These are phyloP conservation scores for Syrista parreyssii DNA, from an alignment of 2,888 invertebrate genomes.

Conservation along the genomic window DNA sequence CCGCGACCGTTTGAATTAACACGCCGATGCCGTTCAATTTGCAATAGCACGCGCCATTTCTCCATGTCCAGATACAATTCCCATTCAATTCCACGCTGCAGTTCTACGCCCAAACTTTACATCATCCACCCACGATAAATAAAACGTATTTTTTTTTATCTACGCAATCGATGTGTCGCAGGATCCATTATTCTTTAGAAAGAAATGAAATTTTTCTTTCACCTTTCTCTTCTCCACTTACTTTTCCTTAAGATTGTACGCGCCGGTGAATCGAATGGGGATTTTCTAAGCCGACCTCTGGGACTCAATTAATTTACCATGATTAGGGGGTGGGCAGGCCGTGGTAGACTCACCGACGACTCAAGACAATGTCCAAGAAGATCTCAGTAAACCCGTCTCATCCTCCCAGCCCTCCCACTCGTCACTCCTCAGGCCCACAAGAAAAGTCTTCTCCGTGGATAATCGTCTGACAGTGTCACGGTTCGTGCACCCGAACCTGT, in stretches of 20 bases:
- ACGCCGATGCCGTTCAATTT: neutral
- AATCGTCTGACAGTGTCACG: conserved; percentile 38
- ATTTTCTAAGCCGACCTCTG: conserved; percentile 3
- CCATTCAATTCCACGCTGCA: neutral
- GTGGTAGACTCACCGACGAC: neutral
- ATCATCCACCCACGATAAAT: neutral
- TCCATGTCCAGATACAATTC: neutral
- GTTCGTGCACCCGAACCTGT: conserved; percentile 28
- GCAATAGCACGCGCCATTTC: neutral
- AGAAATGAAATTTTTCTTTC: neutral
- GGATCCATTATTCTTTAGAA: neutral
- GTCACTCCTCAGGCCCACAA: neutral
- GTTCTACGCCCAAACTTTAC: neutral
- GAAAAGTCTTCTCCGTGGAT: conserved; percentile 27
- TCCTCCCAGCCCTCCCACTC: neutral
- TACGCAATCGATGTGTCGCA: neutral
- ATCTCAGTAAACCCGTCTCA: neutral
- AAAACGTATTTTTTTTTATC: neutral
- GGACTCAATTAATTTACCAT: conserved; percentile 14
- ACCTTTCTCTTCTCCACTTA: neutral
- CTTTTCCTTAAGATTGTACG: neutral
- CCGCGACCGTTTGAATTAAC: neutral
- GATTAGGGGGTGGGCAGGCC: neutral
- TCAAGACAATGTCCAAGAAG: conserved; percentile 21
- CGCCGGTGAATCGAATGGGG: neutral